phyloP scores from a whole-genome alignment of 2,888 invertebrate genomes.

The Omphaloscelis lunosa region DNA sequence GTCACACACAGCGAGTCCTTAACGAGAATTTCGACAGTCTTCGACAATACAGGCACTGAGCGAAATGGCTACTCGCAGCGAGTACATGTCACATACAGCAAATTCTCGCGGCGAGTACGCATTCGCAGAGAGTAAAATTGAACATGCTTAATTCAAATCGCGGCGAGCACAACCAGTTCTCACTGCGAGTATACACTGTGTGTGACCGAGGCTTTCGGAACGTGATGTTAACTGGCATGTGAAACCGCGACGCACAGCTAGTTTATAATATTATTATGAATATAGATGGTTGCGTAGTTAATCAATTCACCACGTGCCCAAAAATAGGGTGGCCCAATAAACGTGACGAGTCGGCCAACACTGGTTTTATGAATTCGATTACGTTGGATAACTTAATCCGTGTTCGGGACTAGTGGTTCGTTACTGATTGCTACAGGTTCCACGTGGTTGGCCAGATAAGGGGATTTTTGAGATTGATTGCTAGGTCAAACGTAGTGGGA shows the following conservation, averaged over 20 bases:
- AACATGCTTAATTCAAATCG: no score
- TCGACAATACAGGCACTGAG: no score
- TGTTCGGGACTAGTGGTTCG: slow-evolving; percentile 41
- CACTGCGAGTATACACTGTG: no score
- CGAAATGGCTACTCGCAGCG: no score
- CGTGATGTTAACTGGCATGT: background rate
- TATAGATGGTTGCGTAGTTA: slow-evolving; percentile 19
- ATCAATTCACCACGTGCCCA: slow-evolving; percentile 32
- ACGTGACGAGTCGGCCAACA: slow-evolving; percentile 55
- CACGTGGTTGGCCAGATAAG: slow-evolving; percentile 34
- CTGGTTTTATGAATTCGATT: slow-evolving; percentile 57
- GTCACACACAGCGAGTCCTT: no score
- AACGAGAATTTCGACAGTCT: no score
- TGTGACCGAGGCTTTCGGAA: background rate
- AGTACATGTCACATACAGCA: no score
- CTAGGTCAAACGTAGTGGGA: background rate
- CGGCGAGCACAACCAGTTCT: no score
- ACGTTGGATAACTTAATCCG: slow-evolving; percentile 52
- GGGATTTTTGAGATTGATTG: slow-evolving; percentile 31
- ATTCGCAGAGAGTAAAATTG: no score
- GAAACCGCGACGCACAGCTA: background rate
- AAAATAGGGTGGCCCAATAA: slow-evolving; percentile 46
- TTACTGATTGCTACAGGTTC: slow-evolving; percentile 46
- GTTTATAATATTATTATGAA: background rate
- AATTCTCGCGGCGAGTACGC: no score